Evolutionary conservation across 2,113 vertebrate genomes (phyloP), one percentile per base, ranked within the genome.

Genomic region (Centropus unirufus): DNA sequence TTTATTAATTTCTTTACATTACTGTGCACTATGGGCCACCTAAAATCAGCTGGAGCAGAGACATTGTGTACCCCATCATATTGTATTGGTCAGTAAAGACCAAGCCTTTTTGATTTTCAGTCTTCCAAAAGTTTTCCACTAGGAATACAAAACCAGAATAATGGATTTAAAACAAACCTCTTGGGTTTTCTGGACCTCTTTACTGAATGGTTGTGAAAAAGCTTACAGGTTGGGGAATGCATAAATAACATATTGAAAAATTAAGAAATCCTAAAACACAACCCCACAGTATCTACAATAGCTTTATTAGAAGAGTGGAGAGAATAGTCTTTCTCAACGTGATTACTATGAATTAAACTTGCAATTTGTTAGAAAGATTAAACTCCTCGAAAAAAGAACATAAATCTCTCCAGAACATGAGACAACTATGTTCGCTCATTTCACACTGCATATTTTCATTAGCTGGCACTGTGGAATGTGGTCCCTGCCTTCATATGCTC

Each of bases 141-240:
- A 12, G 14, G 70, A 47, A 8, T 20, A n/a, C 9, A 9, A 55
- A 84, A 78, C 6, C 15, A 57, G 15, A 84, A 59, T 1, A 52
- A 2, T 2, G 2, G 4, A 68, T n/a, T 44, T 30, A 75, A n/a
- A 3, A 30, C 2, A 14, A 8, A 46, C 40, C 3, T 46, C 8
- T 11, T 18, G 26, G 4, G 10, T 70, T 67, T 78, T 17, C 30
- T 78, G 3, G 16, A 9, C 2, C 3, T 4, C 2, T 39, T 67
- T 67, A 29, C 8, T 77, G 17, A 58, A 42, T 19, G 23, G 8
- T 26, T 86, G 57, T 72, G 39, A 80, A 86, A 83, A 10, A 42
- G 3, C 16, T 75, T 16, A n/a, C 14, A 34, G 29, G 59, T 5
- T 1, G 0, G 92, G 34, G 42, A 72, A 75, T 36, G 8, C 10